These are phyloP conservation scores for Micromussa lordhowensis DNA, from an alignment of 92 coral and sea anemone species.

Conservation along the genomic window DNA sequence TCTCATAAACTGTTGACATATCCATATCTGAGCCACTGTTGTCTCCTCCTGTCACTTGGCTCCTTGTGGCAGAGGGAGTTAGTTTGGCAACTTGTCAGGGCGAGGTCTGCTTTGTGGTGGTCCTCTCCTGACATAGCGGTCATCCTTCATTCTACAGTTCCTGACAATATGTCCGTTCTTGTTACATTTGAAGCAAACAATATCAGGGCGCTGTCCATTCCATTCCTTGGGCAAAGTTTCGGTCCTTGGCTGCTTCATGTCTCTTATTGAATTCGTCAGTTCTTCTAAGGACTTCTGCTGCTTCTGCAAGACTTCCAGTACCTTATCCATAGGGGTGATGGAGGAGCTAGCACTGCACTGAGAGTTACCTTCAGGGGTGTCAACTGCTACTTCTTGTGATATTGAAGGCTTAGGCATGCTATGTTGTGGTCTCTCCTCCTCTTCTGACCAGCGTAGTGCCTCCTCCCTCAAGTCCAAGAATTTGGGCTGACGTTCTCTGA, in stretches of 20 bases:
- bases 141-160: constrained; percentile 28
- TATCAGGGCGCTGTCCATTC: not conserved
- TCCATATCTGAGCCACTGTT: constrained; percentile 20
- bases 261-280: constrained; percentile 10
- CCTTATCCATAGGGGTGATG: constrained; percentile 33
- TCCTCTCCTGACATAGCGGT: constrained; percentile 7
- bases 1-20: constrained; percentile 42
- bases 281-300: constrained; percentile 36
- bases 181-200: constrained; percentile 11
- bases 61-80: constrained; percentile 58
- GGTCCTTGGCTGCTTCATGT: constrained; percentile 28
- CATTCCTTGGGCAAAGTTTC: not conserved
- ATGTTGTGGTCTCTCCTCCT: constrained; percentile 37
- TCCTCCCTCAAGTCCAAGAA: constrained; percentile 46
- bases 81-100: constrained; percentile 30
- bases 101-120: constrained; percentile 3
- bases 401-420: not conserved
- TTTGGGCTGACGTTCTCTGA: constrained; percentile 9
- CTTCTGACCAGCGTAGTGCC: constrained; percentile 47
- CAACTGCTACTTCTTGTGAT: constrained; percentile 9
- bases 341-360: constrained; percentile 17
- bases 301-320: constrained; percentile 12
- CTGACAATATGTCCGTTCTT: constrained; percentile 39
- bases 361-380: not conserved
- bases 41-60: constrained; percentile 54